phyloP scores from a whole-genome alignment of 2,888 invertebrate species.

The Folsomia candida region DNA sequence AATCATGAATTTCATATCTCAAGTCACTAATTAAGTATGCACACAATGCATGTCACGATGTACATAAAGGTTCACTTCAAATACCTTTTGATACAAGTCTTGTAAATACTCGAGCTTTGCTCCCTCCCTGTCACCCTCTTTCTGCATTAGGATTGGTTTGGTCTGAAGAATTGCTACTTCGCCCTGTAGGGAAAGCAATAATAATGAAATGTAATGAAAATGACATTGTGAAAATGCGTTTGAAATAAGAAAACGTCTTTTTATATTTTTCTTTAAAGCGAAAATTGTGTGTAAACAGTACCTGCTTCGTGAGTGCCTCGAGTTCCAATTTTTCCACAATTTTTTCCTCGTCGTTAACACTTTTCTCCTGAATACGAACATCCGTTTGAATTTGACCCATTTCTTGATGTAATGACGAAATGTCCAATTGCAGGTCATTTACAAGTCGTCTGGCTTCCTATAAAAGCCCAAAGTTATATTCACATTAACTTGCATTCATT shows the following conservation, averaged over 20 bases:
- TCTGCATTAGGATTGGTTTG: conserved; percentile 42
- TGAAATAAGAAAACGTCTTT: background rate
- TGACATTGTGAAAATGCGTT: background rate
- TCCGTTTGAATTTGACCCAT: conserved; percentile 41
- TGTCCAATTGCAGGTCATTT: conserved; percentile 44
- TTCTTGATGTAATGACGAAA: conserved; percentile 42
- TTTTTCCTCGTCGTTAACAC: conserved; percentile 37
- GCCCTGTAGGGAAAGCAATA: conserved; percentile 21
- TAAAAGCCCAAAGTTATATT: background rate
- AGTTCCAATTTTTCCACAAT: conserved; percentile 42
- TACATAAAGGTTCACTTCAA: too few relatives aligned
- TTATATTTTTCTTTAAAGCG: too few relatives aligned
- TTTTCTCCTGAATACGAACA: conserved; percentile 37
- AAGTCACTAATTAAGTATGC: too few relatives aligned
- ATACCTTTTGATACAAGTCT: conserved; percentile 34
- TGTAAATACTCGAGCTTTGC: conserved; percentile 42
- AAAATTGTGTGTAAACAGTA: too few relatives aligned
- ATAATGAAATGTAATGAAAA: background rate
- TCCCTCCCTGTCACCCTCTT: conserved; percentile 46
- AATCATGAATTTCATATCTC: too few relatives aligned
- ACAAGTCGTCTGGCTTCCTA: conserved; percentile 37
- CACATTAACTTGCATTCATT: background rate
- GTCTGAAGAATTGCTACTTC: conserved; percentile 43
- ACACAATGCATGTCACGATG: too few relatives aligned
- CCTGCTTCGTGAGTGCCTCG: conserved; percentile 46